A percentile compares a stretch with the other conserved stretches of the same genome.
Conservation (phyloP, 2,797 vertebrate genomes). For the Hipposideros larvatus region DNA sequence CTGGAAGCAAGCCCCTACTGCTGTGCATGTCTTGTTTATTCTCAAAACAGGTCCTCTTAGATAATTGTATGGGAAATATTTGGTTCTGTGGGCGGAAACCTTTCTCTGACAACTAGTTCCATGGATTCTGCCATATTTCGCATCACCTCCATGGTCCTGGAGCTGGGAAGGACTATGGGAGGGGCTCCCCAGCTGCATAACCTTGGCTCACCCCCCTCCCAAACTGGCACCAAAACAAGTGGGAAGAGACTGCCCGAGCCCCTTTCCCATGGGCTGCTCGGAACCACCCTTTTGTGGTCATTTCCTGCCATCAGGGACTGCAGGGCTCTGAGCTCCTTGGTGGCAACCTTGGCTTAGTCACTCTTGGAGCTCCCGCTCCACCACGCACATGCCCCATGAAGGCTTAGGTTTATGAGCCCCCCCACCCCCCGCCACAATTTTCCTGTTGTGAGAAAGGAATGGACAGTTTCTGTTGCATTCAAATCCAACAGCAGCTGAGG, state of each 20-base stretch:
- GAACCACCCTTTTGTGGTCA: not conserved
- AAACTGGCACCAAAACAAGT: not conserved
- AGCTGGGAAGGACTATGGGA: accelerated
- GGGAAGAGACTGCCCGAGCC: not conserved
- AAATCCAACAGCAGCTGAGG: not conserved
- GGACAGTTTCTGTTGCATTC: not conserved
- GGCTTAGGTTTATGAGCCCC: not conserved
- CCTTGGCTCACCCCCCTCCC: not conserved
- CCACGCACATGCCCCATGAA: too few species aligned
- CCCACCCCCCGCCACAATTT: not conserved
- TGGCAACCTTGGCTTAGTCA: not conserved
- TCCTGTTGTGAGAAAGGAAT: not conserved
- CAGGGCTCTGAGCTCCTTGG: not conserved
- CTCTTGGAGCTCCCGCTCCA: not conserved
- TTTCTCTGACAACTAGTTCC: not conserved
- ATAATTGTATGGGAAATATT: not conserved
- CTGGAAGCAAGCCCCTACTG: not conserved
- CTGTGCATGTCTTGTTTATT: not conserved
- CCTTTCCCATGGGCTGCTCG: accelerated
- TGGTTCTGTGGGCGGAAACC: not conserved
- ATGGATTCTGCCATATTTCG: not conserved
- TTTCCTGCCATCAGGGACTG: not conserved
- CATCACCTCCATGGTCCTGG: not conserved
- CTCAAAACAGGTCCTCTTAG: not conserved
- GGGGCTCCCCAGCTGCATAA: not conserved